Evolutionary conservation across 2,888 invertebrate genomes (phyloP).

Genomic region (Hypena proboscidalis): DNA sequence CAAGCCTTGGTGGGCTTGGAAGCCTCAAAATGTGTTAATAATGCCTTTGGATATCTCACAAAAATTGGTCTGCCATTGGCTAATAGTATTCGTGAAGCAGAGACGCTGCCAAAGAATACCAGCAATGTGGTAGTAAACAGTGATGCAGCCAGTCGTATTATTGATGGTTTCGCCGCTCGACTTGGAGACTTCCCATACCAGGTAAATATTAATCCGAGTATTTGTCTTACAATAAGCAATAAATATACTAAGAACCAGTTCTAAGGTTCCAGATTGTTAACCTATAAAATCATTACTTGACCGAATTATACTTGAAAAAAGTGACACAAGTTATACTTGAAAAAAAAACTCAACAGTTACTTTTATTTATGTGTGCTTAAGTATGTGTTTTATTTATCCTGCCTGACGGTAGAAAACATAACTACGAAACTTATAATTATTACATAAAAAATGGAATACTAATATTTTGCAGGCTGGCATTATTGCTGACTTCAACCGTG

Average conservation of each 20-base stretch:
- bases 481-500: conserved; percentile 21
- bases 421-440: too few species aligned
- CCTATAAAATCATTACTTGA: too few species aligned
- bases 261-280: too few species aligned
- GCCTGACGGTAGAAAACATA: too few species aligned
- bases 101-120: neutral
- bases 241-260: too few species aligned
- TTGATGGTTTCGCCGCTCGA: neutral
- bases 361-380: too few species aligned
- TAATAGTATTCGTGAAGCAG: conserved; percentile 10
- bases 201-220: conserved; percentile 10
- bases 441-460: too few species aligned
- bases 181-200: conserved; percentile 7
- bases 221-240: too few species aligned
- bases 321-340: too few species aligned
- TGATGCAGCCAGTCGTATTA: neutral
- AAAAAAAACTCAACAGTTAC: too few species aligned
- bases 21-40: neutral
- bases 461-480: conserved; percentile 43
- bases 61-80: conserved; percentile 9
- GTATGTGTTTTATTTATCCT: too few species aligned
- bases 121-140: neutral
- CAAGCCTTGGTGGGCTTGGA: neutral
- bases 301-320: too few species aligned
- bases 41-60: conserved; percentile 1